A percentile compares a stretch with the other conserved stretches of the same genome.
Conservation (phyloP, 2,113 vertebrate genomes). For the Ursus arctos region DNA sequence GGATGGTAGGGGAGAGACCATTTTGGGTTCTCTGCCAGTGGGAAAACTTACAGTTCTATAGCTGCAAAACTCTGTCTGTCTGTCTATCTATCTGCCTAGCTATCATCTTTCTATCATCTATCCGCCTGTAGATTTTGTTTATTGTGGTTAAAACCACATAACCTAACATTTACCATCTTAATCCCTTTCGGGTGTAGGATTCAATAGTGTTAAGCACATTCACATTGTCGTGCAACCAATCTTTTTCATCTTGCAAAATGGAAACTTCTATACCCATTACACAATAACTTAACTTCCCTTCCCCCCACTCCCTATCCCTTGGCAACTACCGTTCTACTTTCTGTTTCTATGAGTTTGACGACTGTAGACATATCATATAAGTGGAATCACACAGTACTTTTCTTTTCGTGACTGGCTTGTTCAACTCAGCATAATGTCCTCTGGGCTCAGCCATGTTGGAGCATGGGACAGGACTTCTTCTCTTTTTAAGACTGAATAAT, state of each 20-base stretch:
- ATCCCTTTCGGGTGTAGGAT: not conserved
- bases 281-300: not conserved
- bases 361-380: no score
- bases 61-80: not conserved
- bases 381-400: not conserved
- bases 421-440: not conserved
- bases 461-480: not conserved
- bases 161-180: not conserved
- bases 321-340: not conserved
- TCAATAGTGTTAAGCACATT: not conserved
- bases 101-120: not conserved
- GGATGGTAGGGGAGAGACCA: not conserved
- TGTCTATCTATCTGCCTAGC: not conserved
- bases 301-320: no score
- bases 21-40: not conserved
- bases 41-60: not conserved
- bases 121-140: not conserved
- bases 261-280: not conserved
- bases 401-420: not conserved
- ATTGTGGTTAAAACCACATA: not conserved
- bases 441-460: not conserved
- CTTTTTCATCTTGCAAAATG: not conserved
- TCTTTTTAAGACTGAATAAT: not conserved
- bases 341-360: not conserved
- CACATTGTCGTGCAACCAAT: no score